Percentiles rank a stretch among this genome's conserved stretches.
Conservation (phyloP, 2,797 vertebrate genomes). For the Halcyon badia region DNA sequence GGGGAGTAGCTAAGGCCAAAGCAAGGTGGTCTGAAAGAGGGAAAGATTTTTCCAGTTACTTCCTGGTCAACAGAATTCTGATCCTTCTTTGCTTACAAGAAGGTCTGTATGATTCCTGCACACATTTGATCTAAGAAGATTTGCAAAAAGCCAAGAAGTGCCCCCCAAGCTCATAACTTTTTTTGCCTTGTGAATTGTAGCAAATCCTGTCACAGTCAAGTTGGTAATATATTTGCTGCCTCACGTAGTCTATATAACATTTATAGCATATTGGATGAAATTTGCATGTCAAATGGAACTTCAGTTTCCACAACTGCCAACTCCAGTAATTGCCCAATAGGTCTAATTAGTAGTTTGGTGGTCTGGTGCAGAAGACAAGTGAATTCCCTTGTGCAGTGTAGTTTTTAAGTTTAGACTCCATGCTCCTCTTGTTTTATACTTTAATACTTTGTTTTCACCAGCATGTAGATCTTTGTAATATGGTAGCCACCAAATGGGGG, state of each 20-base stretch:
- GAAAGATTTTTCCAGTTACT: background rate
- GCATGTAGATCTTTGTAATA: background rate
- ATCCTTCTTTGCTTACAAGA: background rate
- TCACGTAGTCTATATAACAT: background rate
- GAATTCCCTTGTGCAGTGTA: background rate
- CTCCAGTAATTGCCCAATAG: background rate
- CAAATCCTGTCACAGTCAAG: background rate
- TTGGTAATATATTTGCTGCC: background rate
- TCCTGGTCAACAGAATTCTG: background rate
- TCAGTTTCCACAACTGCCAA: background rate
- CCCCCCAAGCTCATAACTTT: background rate
- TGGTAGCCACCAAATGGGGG: background rate
- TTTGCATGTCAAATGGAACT: background rate
- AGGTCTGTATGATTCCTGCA: background rate
- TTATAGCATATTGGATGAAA: conserved; percentile 1
- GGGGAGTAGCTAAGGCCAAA: background rate
- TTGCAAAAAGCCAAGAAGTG: background rate
- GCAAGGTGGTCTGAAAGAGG: background rate
- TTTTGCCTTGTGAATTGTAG: background rate
- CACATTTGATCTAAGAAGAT: background rate
- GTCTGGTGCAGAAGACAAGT: background rate
- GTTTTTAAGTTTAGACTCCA: background rate
- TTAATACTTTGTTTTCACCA: background rate
- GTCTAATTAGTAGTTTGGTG: background rate
- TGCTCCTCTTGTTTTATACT: background rate